Evolutionary conservation across 1,140 invertebrate species (phyloP).

Genomic region (Drosophila paulistorum): DNA sequence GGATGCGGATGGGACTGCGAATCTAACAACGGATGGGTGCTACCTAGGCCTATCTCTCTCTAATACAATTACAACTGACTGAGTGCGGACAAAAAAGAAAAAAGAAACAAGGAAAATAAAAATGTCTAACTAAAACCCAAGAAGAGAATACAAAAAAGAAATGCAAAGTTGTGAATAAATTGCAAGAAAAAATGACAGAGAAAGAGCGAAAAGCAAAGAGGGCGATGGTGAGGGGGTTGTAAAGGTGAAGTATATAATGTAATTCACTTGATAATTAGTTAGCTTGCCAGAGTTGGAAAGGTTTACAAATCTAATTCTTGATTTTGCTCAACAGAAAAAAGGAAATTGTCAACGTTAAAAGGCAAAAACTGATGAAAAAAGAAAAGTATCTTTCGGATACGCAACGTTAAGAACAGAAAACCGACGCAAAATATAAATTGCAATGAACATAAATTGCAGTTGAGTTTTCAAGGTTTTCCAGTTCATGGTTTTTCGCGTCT

Average conservation of each 20-base stretch:
- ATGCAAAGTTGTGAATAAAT: conserved; percentile 36
- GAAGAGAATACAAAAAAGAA: conserved; percentile 26
- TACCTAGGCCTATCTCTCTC: conserved; percentile 51
- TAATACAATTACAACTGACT: conserved; percentile 72
- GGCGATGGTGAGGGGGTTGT: background rate
- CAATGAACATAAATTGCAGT: conserved; percentile 69
- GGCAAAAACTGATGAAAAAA: conserved; percentile 9
- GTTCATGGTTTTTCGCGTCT: conserved; percentile 68
- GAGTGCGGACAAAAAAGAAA: conserved; percentile 44
- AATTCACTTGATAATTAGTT: conserved; percentile 66
- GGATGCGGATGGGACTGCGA: conserved; percentile 21
- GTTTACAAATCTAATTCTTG: conserved; percentile 39
- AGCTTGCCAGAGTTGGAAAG: conserved; percentile 6
- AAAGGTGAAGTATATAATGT: conserved; percentile 44
- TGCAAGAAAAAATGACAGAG: conserved; percentile 3
- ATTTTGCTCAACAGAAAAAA: conserved; percentile 27
- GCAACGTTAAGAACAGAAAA: conserved; percentile 25
- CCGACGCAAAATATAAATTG: conserved; percentile 45
- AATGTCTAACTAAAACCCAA: conserved; percentile 29
- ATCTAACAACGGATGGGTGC: conserved; percentile 15
- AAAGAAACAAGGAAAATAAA: conserved; percentile 4
- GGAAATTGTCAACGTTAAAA: conserved; percentile 25
- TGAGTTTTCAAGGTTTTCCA: conserved; percentile 80
- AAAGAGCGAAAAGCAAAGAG: background rate
- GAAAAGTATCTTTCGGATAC: conserved; percentile 38